Evolutionary conservation across 2,113 vertebrate species (phyloP).

Genomic region (Monarcha castaneiventris): DNA sequence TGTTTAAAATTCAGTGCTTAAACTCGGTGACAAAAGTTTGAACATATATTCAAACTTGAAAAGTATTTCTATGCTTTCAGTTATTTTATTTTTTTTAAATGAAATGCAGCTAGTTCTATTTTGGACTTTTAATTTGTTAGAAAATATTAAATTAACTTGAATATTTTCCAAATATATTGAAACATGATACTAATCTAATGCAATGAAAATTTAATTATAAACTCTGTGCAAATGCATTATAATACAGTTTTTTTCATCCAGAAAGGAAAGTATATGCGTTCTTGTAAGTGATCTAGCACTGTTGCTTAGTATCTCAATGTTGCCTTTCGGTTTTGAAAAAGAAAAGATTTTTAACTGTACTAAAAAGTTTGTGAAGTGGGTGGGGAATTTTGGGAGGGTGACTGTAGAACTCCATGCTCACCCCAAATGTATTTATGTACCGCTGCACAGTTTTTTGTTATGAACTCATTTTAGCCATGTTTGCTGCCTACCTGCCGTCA

Average conservation of each 20-base stretch:
- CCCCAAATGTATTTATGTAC: neutral
- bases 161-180: neutral
- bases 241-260: neutral
- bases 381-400: neutral
- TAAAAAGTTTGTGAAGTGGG: neutral
- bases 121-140: neutral
- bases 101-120: neutral
- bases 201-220: neutral
- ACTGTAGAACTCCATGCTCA: neutral
- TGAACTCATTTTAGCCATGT: neutral
- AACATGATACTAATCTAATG: neutral
- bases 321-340: neutral
- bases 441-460: neutral
- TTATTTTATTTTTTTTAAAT: neutral
- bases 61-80: neutral
- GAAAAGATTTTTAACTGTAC: neutral
- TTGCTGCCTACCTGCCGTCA: neutral
- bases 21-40: neutral
- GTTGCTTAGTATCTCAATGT: neutral
- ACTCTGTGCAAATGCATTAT: neutral
- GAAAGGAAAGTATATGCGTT: neutral
- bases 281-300: rapidly evolving
- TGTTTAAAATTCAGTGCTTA: neutral
- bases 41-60: neutral
- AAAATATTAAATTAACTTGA: neutral